Conservation (phyloP, 2,113 vertebrate species). For the Arvicanthis niloticus region DNA sequence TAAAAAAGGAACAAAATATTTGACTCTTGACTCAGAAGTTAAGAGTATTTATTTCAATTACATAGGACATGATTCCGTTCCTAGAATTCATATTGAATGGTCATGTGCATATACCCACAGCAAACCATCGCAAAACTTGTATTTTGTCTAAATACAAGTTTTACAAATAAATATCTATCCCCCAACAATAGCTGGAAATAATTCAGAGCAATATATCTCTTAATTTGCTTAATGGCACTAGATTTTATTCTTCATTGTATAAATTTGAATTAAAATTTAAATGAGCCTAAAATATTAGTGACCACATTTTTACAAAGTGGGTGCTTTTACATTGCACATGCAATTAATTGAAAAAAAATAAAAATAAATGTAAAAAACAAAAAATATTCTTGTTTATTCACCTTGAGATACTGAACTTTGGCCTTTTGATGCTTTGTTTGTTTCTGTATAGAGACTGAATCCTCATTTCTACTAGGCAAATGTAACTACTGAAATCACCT, state of each 20-base stretch:
- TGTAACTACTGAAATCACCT: neutral
- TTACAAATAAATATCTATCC: neutral
- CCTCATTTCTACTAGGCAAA: too few species aligned
- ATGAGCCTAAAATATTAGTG: conserved; percentile 65
- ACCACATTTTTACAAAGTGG: conserved; percentile 36
- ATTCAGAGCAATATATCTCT: neutral
- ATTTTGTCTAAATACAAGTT: conserved; percentile 4
- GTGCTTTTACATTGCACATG: neutral
- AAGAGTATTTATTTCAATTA: neutral
- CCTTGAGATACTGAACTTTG: neutral
- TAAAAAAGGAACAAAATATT: neutral
- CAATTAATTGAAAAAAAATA: neutral
- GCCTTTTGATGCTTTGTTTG: neutral
- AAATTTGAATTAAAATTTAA: conserved; percentile 58
- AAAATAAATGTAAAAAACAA: neutral
- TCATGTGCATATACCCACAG: neutral
- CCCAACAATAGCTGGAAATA: conserved; percentile 21
- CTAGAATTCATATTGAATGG: neutral
- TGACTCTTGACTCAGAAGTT: neutral
- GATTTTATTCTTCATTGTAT: neutral
- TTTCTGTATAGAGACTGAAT: neutral
- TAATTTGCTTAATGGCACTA: neutral
- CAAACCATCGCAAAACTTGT: too few species aligned
- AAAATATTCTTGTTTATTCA: neutral
- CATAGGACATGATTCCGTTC: neutral